These are phyloP conservation scores for Magallana nippona DNA, from an alignment of 2,888 invertebrate species.

Conservation along the genomic window DNA sequence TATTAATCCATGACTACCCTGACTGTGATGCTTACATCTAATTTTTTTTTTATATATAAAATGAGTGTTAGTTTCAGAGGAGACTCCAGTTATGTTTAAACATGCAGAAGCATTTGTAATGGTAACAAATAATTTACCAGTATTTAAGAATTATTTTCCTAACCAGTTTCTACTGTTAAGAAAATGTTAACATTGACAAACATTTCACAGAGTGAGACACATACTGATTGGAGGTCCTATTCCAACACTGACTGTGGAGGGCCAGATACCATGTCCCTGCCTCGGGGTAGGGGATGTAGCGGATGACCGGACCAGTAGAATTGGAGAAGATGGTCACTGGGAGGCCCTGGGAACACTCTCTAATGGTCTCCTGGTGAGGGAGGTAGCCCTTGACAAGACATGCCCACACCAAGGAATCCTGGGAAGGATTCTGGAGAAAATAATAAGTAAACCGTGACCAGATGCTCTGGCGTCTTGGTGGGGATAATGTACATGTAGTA, in stretches of 20 bases:
- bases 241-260: conserved; percentile 85
- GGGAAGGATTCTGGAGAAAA: conserved; percentile 51
- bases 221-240: conserved; percentile 25
- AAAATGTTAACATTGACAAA: background rate
- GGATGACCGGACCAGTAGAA: conserved; percentile 37
- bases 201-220: background rate
- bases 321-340: conserved; percentile 59
- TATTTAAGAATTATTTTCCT: too few relatives aligned
- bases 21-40: too few relatives aligned
- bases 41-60: too few relatives aligned
- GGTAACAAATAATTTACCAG: too few relatives aligned
- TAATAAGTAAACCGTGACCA: too few relatives aligned
- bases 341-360: conserved; percentile 60
- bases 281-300: conserved; percentile 90
- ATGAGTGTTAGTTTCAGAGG: too few relatives aligned
- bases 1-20: too few relatives aligned
- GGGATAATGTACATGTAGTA: too few relatives aligned
- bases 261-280: conserved; percentile 91
- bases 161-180: background rate
- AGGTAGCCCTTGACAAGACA: conserved; percentile 66
- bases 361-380: conserved; percentile 56
- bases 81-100: too few relatives aligned
- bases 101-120: too few relatives aligned
- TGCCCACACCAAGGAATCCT: conserved; percentile 58
- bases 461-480: too few relatives aligned